These are phyloP conservation scores for Heliconius melpomene DNA, from an alignment of 1,140 invertebrate species.

Conservation along the genomic window DNA sequence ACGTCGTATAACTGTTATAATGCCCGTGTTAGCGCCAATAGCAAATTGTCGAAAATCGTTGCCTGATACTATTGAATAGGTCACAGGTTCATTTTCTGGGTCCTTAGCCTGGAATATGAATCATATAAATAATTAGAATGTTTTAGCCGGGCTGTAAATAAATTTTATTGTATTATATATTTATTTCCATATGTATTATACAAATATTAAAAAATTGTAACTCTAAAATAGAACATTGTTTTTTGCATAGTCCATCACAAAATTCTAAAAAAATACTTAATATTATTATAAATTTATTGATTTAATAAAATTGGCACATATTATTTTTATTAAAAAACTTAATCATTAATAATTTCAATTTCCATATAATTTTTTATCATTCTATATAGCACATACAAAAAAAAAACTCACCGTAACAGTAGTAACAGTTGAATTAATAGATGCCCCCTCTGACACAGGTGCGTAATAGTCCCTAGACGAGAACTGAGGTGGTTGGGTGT, in stretches of 20 bases:
- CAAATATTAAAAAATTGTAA: too few relatives aligned
- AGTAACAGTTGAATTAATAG: constrained; percentile 91
- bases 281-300: too few relatives aligned
- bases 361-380: too few relatives aligned
- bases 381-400: background rate
- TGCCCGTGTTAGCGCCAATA: constrained; percentile 90
- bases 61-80: constrained; percentile 91
- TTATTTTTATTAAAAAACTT: too few relatives aligned
- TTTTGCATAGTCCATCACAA: too few relatives aligned
- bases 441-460: constrained; percentile 92
- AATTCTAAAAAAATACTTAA: too few relatives aligned
- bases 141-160: too few relatives aligned
- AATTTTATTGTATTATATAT: too few relatives aligned
- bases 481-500: constrained; percentile 91
- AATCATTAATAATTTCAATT: too few relatives aligned
- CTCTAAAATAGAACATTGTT: background rate
- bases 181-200: too few relatives aligned
- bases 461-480: constrained; percentile 90
- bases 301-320: too few relatives aligned
- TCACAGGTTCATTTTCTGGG: constrained; percentile 93
- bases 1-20: constrained; percentile 90
- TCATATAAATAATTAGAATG: background rate
- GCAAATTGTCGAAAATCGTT: constrained; percentile 93
- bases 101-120: constrained; percentile 86
- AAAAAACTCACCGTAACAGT: constrained; percentile 62